Base-by-base conservation (phyloP, 2,797 vertebrate species). In the Oryzias dopingdopingensis region DNA sequence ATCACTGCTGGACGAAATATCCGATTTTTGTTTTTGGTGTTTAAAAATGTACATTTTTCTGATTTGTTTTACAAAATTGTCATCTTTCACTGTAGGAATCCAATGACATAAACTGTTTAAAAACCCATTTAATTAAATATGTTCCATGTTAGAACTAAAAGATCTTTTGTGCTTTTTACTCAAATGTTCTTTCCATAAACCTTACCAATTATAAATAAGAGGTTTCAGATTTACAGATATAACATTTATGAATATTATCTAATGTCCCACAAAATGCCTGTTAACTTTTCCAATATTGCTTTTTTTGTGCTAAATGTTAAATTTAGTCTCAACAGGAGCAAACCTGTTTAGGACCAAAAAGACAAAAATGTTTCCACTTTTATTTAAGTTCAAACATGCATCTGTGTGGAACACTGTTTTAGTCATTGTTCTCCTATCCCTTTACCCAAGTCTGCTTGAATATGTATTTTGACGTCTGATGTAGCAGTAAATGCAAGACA, bases 321-420 rank as follows among this genome's bases (percentile, higher is more conserved):
- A 54, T 49, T 46, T 50, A 6, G 40, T 46, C 44, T 37, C 53
- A 46, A 22, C 8, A 8, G 29, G 45, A 52, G 55, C 55, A 14
- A 6, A 23, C 32, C n/a, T 18, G 24, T 44, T 10, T 61, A 48
- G 45, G 22, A 42, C 48, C 40, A 18, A 13, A 26, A 2, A 44
- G 55, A 44, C 51, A 58, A 55, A 17, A 43, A 48, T 53, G 71
- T 83, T 70, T 77, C 80, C 68, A 65, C 48, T 69, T 56, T 51
- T 57, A 52, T 74, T 68, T 74, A 46, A 52, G 44, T 52, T 60
- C n/a, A 63, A 44, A 16, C 6, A 0, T 24, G 23, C 13, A 12
- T 77, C 54, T 67, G 49, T 82, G 43, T 68, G 65, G 61, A 62
- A 1, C 42, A 49, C 32, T 2, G 10, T 13, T 37, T 12, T 32